A percentile compares a stretch with the other conserved stretches of the same genome.
Conservation (phyloP, 2,113 vertebrate species). For the Psilopogon haemacephalus region DNA sequence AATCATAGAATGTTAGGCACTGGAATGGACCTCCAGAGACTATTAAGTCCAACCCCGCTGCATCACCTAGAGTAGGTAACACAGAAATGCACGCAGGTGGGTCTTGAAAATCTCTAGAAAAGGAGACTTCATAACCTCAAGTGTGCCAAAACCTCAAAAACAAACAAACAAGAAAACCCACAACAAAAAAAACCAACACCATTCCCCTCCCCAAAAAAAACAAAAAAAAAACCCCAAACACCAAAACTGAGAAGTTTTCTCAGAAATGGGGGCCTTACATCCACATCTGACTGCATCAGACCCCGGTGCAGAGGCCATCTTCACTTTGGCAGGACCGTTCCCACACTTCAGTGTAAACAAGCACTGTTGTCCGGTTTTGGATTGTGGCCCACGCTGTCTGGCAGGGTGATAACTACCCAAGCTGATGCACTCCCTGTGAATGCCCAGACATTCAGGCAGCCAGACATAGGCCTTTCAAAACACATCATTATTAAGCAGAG, state of each 20-base stretch:
- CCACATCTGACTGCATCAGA: background rate
- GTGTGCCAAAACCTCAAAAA: background rate
- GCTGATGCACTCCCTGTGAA: background rate
- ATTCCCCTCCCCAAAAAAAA: background rate
- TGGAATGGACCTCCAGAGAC: too few relatives aligned
- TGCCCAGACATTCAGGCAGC: constrained; percentile 19
- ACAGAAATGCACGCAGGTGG: too few relatives aligned
- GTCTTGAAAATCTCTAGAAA: too few relatives aligned
- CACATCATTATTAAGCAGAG: constrained; percentile 64
- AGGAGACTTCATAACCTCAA: too few relatives aligned
- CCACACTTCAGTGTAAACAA: constrained; percentile 4
- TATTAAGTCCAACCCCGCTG: too few relatives aligned
- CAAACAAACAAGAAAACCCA: background rate
- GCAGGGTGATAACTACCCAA: constrained; percentile 30
- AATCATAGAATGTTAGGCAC: too few relatives aligned
- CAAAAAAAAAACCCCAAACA: too few relatives aligned
- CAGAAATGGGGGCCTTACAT: background rate
- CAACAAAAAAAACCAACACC: too few relatives aligned
- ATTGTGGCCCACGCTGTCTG: background rate
- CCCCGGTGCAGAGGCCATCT: background rate
- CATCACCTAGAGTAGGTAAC: too few relatives aligned
- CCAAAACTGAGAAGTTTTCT: background rate
- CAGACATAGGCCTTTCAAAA: constrained; percentile 52
- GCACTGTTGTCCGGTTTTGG: constrained; percentile 8
- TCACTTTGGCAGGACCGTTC: background rate